These are phyloP conservation scores for Ceyx melanurus DNA, from an alignment of 2,113 vertebrate species.

Conservation along the genomic window DNA sequence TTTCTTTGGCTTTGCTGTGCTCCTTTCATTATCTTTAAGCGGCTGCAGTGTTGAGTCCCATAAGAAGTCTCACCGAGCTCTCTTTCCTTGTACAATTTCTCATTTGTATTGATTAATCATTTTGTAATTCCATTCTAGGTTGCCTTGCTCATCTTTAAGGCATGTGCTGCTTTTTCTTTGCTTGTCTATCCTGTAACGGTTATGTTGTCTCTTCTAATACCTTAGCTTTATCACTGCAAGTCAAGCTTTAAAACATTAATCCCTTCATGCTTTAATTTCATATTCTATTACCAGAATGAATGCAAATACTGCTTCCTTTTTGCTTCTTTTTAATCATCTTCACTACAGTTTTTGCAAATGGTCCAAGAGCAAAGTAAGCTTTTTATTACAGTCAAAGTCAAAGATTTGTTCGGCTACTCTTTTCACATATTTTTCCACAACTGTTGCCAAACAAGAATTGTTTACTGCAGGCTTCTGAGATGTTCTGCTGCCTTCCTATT, in stretches of 20 bases:
- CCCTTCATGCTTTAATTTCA: constrained; percentile 83
- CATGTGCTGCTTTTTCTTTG: constrained; percentile 77
- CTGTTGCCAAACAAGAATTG: constrained; percentile 35
- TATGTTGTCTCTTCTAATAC: constrained; percentile 81
- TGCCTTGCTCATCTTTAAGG: constrained; percentile 86
- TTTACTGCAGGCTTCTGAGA: constrained; percentile 33
- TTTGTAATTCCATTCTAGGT: constrained; percentile 85
- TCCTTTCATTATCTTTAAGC: constrained; percentile 82
- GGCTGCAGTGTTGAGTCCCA: constrained; percentile 68
- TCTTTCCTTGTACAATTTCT: constrained; percentile 77
- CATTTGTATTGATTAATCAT: constrained; percentile 92
- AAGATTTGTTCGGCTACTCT: constrained; percentile 46
- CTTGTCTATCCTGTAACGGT: constrained; percentile 82
- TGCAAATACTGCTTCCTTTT: constrained; percentile 76
- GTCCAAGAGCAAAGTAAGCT: constrained; percentile 68
- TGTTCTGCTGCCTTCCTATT: constrained; percentile 31
- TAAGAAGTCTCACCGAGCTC: constrained; percentile 79
- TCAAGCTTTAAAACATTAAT: constrained; percentile 85
- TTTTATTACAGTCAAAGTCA: constrained; percentile 64
- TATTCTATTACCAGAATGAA: constrained; percentile 83
- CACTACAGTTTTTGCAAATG: constrained; percentile 70
- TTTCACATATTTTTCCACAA: constrained; percentile 42
- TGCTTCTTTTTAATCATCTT: constrained; percentile 76
- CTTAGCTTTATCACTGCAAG: constrained; percentile 80
- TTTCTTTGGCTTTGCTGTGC: constrained; percentile 76